A percentile compares a stretch with the other conserved stretches of the same genome.
These are phyloP conservation scores for Crossaster papposus DNA, from an alignment of 53 echinoderm and acorn worm species.

Conservation along the genomic window DNA sequence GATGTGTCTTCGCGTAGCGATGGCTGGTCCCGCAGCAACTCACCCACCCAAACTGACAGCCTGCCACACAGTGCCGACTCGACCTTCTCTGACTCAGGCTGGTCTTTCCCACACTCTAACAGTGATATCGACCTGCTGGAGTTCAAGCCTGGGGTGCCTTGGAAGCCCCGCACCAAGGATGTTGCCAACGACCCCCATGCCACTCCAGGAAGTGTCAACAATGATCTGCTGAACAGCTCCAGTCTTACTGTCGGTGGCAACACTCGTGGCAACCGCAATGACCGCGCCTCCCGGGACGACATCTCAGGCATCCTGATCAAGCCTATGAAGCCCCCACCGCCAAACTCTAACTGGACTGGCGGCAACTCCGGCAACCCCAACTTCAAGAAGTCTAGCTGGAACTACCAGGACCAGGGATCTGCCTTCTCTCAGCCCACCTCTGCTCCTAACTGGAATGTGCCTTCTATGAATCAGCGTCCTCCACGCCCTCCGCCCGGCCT, in stretches of 20 bases:
- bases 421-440: slow-evolving; percentile 66
- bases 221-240: slow-evolving; percentile 62
- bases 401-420: slow-evolving; percentile 71
- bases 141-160: slow-evolving; percentile 99
- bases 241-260: slow-evolving; percentile 56
- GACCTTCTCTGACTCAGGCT: slow-evolving; percentile 90
- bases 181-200: slow-evolving; percentile 96
- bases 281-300: slow-evolving; percentile 67
- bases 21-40: slow-evolving; percentile 95
- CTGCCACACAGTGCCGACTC: slow-evolving; percentile 93
- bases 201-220: slow-evolving; percentile 92
- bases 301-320: slow-evolving; percentile 94
- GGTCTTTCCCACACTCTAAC: slow-evolving; percentile 78
- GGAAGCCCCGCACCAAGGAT: slow-evolving; percentile 90
- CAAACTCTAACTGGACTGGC: slow-evolving; percentile 66
- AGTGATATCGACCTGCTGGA: slow-evolving; percentile 87
- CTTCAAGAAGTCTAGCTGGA: slow-evolving; percentile 82
- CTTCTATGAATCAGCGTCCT: slow-evolving; percentile 65
- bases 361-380: slow-evolving; percentile 57
- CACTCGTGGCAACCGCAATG: slow-evolving; percentile 68
- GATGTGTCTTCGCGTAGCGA: slow-evolving; percentile 72
- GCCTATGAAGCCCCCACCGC: slow-evolving; percentile 94
- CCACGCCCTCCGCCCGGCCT: slow-evolving; percentile 92
- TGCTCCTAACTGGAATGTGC: slow-evolving; percentile 73
- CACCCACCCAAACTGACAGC: slow-evolving; percentile 90